Base-by-base conservation (phyloP, 30 jellyfish, hydroid and myxozoan species). In the Aurelia aurita region DNA sequence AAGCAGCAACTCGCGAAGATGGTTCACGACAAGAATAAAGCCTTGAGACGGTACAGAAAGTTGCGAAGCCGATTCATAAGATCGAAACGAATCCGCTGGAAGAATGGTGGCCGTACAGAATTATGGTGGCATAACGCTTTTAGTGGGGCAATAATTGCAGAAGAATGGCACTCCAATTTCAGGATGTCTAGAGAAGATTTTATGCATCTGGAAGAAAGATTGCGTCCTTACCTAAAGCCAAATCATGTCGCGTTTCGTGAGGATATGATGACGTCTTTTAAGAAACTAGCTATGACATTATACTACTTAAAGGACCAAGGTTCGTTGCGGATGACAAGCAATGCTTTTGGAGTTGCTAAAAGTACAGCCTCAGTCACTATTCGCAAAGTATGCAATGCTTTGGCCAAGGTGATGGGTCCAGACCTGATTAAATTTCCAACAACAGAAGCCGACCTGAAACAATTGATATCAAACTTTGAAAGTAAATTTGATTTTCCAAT, bases 401-500 rank as follows among this genome's bases (percentile, higher is more conserved):
- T 78, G 14, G 23, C 34, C 6, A 22, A 19, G 10, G 80, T 51
- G 25, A 29, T 78, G 15, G 79, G 89, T 13, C 79, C 70, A 43
- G 14, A 60, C n/a, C 75, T 51, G 49, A 60, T 66, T 16, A 29
- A 26, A 22, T 81, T 66, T 23, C 85, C 84, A 9, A 19, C 69
- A 10, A 63, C 64, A 35, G 45, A 79, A 69, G 93, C 79, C 25
- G 96, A 76, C 67, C 60, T 89, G 16, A 31, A 70, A 55, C 34
- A 47, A 22, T 39, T 67, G 28, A 47, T 44, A 34, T 35, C 28
- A 28, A 39, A 62, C 60, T 45, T 77, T 84, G 96, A 83, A 72
- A 27, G 54, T 21, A 58, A 74, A 64, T 71, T 77, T 83, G 96
- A 88, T 12, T 78, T 83, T 82, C 97, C 96, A 16, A 96, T 34